phyloP scores from a whole-genome alignment of 2,113 vertebrate species.

The Mesoclemmys tuberculata region DNA sequence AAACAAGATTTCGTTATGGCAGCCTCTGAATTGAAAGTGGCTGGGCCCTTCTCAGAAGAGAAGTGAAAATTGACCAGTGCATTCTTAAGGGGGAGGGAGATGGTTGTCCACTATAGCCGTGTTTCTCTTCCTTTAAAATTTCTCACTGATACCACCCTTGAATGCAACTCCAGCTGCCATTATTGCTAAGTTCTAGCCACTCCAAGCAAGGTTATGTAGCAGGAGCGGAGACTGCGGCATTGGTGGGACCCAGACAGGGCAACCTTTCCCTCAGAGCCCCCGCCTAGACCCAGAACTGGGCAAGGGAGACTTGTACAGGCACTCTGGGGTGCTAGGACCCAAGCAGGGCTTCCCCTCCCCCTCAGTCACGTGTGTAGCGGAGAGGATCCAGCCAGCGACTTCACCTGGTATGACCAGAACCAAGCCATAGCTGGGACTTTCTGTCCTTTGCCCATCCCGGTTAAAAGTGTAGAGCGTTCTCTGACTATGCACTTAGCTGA shows the following conservation, averaged over 20 bases:
- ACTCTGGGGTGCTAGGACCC: no score
- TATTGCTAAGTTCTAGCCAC: rapidly evolving
- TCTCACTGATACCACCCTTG: not conserved
- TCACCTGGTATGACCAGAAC: no score
- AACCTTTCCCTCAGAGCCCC: not conserved
- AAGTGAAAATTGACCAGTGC: not conserved
- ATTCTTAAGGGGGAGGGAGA: not conserved
- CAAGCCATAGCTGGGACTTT: no score
- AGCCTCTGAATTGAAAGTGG: not conserved
- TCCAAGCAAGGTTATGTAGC: rapidly evolving
- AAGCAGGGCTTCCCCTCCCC: not conserved
- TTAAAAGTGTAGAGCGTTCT: no score
- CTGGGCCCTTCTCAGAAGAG: not conserved
- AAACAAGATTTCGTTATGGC: not conserved
- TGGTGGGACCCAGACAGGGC: not conserved
- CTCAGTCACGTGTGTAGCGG: not conserved
- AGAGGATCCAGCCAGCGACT: not conserved
- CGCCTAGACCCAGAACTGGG: not conserved
- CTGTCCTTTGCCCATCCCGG: no score
- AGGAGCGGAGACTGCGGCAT: not conserved
- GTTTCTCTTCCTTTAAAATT: not conserved
- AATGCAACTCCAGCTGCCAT: not conserved
- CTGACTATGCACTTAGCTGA: no score
- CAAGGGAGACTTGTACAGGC: not conserved
- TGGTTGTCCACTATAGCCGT: not conserved